Evolutionary conservation across 2,888 invertebrate genomes (phyloP).

Genomic region (Mythimna albipuncta): DNA sequence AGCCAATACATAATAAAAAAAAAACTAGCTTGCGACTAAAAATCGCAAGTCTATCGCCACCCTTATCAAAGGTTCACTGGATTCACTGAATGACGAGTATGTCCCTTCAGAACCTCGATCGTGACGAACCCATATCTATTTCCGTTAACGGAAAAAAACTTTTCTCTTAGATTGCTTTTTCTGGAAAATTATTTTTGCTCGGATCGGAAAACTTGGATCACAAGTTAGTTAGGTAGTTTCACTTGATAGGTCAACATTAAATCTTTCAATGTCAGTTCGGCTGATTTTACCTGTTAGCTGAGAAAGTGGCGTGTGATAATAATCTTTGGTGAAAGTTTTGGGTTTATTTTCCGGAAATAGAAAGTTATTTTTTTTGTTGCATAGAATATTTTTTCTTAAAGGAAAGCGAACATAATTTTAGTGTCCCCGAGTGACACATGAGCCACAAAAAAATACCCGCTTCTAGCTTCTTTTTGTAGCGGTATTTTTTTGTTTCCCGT

Average conservation of each 20-base stretch:
- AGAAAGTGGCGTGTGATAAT: slow-evolving; percentile 8
- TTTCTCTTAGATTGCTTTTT: slow-evolving; percentile 56
- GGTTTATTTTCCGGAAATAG: background rate
- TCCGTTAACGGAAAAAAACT: slow-evolving; percentile 58
- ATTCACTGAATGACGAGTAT: slow-evolving; percentile 64
- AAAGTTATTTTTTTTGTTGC: too few relatives aligned
- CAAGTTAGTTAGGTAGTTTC: slow-evolving; percentile 51
- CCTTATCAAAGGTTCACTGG: slow-evolving; percentile 52
- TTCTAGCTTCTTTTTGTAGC: too few relatives aligned
- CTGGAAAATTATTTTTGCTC: slow-evolving; percentile 54
- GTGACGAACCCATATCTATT: slow-evolving; percentile 57
- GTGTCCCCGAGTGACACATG: too few relatives aligned
- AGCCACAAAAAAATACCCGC: too few relatives aligned
- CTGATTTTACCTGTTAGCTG: slow-evolving; percentile 17
- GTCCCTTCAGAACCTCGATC: slow-evolving; percentile 33
- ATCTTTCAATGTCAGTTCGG: slow-evolving; percentile 44
- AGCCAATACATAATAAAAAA: too few relatives aligned
- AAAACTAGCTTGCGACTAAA: slow-evolving; percentile 34
- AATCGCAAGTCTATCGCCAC: slow-evolving; percentile 33
- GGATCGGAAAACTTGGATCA: slow-evolving; percentile 36
- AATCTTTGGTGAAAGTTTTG: slow-evolving; percentile 29
- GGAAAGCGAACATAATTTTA: too few relatives aligned
- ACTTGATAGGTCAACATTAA: slow-evolving; percentile 31
- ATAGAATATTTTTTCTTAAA: too few relatives aligned
- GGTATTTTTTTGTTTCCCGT: too few relatives aligned